Evolutionary conservation across 1,140 invertebrate genomes (phyloP), one percentile per base, ranked within the genome.

Genomic region (Physella acuta): DNA sequence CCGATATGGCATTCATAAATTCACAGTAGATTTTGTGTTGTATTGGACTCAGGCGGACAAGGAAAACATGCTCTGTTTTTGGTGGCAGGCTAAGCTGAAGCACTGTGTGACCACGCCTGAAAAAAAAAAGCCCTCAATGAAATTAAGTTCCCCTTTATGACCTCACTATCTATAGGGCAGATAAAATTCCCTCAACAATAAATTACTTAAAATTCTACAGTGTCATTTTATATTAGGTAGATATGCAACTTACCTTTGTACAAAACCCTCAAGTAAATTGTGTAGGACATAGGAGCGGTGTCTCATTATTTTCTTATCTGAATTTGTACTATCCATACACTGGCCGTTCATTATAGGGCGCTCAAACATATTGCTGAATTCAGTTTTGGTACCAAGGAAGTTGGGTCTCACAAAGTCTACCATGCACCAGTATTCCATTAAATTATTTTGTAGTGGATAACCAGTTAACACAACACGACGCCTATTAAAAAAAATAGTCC

Each of bases 331-430:
- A 86, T 99, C 93, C 1, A 91, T 92, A 84, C 93, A 96, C 82
- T 97, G 94, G 0, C 97, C 97, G 84, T 98, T 98, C 71, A 89
- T 92, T 78, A 99, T 99, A 3, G 86, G 85, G 28, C 86, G 80
- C 68, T 87, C 85, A 78, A 87, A 86, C 75, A 87, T 86, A 80
- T 97, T 97, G 72, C 90, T 87, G 84, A 96, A 98, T 86, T 98
- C 95, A 76, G 92, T 93, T 77, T 91, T 91, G 0, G 92, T 95
- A 73, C 96, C 96, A 5, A 99, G 86, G 11, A 97, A 88, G 86
- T 92, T 94, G 1, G 95, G 96, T 81, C 97, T 96, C 3, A 98
- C 94, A 86, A 98, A 98, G 73, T 95, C 91, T 39, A 98, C 93
- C 96, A 99, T 99, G 80, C 79, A 87, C 87, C 86, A 85, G 87